Evolutionary conservation across 2,888 invertebrate genomes (phyloP), one percentile per base, ranked within the genome.

Genomic region (Aplocera efformata): DNA sequence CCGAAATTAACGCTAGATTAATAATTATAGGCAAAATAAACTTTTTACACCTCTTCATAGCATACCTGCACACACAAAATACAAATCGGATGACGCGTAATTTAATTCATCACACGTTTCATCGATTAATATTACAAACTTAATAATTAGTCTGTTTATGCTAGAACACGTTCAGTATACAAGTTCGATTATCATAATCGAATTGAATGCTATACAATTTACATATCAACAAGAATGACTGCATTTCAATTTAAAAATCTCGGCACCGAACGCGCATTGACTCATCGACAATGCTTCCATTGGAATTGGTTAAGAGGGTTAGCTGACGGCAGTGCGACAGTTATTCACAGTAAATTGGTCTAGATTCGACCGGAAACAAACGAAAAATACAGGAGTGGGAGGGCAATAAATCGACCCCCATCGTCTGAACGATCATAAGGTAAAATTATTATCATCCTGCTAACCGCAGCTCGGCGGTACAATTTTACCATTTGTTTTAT

Each of bases 361-460:
- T 70, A 66, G 63, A 73, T 69, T 63, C 61, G 63, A 53, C 74
- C 75, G 77, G 76, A 78, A 68, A 76, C 70, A 70, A 70, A 71
- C 68, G 60, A 72, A 77, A 77, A 75, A 42, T 63, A 63, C 49
- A 52, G 45, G 56, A 66, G 75, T 79, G 77, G 72, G 72, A 61
- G 69, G 64, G 60, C 65, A 63, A 60, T 66, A 65, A 69, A 63
- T 63, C 60, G 70, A 67, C 70, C 72, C n/a, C 71, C 58, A 60
- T 64, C 64, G 56, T 64, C 58, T 61, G 61, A 53, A 58, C 60
- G 57, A 63, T 72, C 67, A 63, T 63, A 63, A 72, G 60, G 64
- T 69, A 67, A 69, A 72, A 72, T 72, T 72, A 75, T 73, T 62
- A 45, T 63, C 78, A 75, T 78, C 78, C 75, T 73, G 77, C 64